phyloP scores from a whole-genome alignment of 2,797 vertebrate genomes.

The Acrossocheilus wenchowensis region DNA sequence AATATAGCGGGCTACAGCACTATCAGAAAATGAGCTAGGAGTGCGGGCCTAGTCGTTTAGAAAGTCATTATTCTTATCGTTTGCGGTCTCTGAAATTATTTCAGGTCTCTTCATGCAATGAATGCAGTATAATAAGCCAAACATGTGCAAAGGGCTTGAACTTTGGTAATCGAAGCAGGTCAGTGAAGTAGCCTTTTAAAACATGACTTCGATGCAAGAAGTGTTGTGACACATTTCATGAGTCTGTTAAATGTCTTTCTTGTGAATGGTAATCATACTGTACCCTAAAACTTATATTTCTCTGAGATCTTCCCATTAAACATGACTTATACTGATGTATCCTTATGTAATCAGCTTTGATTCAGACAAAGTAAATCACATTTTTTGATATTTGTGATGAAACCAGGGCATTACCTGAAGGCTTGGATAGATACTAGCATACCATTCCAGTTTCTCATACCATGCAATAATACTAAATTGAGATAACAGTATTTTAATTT shows the following conservation, averaged over 20 bases:
- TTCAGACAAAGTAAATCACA: neutral
- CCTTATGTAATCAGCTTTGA: neutral
- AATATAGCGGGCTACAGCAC: constrained; percentile 80
- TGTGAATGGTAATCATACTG: neutral
- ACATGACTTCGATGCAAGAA: neutral
- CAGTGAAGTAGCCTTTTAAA: constrained; percentile 72
- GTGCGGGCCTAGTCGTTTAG: constrained; percentile 83
- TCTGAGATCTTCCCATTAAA: neutral
- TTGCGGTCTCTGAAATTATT: constrained; percentile 86
- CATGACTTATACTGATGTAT: neutral
- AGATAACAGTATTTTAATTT: neutral
- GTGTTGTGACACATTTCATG: neutral
- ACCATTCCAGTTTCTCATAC: neutral
- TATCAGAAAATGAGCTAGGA: constrained; percentile 88
- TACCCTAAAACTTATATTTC: neutral
- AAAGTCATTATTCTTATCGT: constrained; percentile 88
- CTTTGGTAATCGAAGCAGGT: constrained; percentile 74
- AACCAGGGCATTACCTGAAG: neutral
- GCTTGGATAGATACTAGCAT: neutral
- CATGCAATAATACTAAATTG: neutral
- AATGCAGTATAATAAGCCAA: constrained; percentile 86
- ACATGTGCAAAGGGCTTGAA: constrained; percentile 77
- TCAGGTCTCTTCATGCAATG: constrained; percentile 85
- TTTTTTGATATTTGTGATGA: neutral
- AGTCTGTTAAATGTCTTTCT: constrained; percentile 18